Conservation (phyloP, 2,888 invertebrate species). For the Drosophila flavopinicola region DNA sequence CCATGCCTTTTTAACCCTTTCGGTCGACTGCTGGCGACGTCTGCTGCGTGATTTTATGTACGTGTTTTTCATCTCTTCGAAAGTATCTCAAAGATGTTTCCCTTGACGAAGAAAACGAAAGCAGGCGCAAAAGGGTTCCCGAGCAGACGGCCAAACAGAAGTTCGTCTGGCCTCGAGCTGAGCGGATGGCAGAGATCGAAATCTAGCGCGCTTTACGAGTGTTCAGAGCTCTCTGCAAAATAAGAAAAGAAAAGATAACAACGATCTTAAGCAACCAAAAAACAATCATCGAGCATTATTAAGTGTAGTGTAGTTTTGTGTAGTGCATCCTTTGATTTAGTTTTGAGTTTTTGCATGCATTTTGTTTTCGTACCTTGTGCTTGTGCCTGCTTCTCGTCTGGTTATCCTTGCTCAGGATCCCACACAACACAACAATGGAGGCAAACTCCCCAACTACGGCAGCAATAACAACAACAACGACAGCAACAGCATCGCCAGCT, state of each 20-base stretch:
- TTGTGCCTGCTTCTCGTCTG: conserved; percentile 49
- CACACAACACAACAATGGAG: conserved; percentile 47
- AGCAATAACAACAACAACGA: conserved; percentile 43
- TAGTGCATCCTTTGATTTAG: conserved; percentile 25
- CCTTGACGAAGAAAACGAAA: conserved; percentile 65
- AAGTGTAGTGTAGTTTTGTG: conserved; percentile 24
- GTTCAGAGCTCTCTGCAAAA: conserved; percentile 8
- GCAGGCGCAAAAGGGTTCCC: conserved; percentile 71
- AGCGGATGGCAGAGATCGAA: conserved; percentile 78
- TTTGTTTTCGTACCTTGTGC: conserved; percentile 57
- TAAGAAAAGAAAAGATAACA: not conserved
- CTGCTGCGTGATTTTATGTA: conserved; percentile 68
- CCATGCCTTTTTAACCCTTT: conserved; percentile 62
- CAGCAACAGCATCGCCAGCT: conserved; percentile 36
- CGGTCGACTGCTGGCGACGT: conserved; percentile 27
- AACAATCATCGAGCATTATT: conserved; percentile 9
- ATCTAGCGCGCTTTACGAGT: conserved; percentile 41
- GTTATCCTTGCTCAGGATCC: not conserved
- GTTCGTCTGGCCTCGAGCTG: conserved; percentile 84
- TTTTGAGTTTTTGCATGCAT: conserved; percentile 62
- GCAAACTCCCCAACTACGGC: conserved; percentile 48
- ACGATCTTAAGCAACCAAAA: not conserved
- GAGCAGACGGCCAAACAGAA: conserved; percentile 79
- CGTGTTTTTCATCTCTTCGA: conserved; percentile 53
- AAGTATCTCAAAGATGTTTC: conserved; percentile 61